Percentiles rank a stretch among this genome's conserved stretches.
Evolutionary conservation across 2,888 invertebrate genomes (phyloP).

Genomic region (Leistus spinibarbis): DNA sequence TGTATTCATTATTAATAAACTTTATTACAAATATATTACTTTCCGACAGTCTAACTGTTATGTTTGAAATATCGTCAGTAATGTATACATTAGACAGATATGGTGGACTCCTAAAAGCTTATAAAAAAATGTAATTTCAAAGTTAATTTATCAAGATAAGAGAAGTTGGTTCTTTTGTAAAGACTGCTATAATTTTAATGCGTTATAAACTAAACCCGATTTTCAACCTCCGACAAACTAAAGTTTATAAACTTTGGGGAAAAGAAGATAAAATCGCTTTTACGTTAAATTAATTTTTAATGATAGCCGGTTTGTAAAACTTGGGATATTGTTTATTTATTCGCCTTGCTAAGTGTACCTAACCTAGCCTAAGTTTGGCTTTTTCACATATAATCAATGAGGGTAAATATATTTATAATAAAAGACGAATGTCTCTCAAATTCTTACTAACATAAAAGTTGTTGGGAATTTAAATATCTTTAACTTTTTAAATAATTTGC

Average conservation of each 20-base stretch:
- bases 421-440: no score
- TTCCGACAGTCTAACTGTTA: no score
- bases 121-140: neutral
- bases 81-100: neutral
- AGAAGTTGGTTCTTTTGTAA: neutral
- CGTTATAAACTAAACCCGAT: neutral
- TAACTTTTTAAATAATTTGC: no score
- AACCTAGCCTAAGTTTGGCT: neutral
- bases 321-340: slow-evolving; percentile 2
- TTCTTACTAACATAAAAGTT: no score
- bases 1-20: no score
- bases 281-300: slow-evolving; percentile 3
- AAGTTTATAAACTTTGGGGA: neutral
- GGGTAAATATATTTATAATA: no score
- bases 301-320: neutral
- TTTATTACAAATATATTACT: no score
- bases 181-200: slow-evolving; percentile 7
- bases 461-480: no score
- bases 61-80: neutral
- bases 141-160: slow-evolving; percentile 9
- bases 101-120: neutral
- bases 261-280: neutral
- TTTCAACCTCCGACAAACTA: neutral
- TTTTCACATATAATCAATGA: no score
- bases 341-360: neutral